Conservation (phyloP, 2,888 invertebrate genomes). For the Nudaria mundana region DNA sequence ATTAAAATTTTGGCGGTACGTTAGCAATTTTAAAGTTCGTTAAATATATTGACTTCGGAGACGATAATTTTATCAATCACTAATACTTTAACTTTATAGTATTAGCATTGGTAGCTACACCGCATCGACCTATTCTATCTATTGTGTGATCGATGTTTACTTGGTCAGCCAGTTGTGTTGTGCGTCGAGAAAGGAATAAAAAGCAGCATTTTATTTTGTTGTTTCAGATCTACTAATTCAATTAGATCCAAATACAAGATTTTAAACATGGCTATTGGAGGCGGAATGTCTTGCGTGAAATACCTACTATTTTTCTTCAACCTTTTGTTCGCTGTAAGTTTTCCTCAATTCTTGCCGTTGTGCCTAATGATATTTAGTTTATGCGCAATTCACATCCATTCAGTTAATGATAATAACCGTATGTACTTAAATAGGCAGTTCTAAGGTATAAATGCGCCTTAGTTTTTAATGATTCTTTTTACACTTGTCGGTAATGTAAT, state of each 20-base stretch:
- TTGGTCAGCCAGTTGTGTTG: slow-evolving; percentile 15
- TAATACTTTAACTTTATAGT: too few relatives aligned
- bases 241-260: slow-evolving; percentile 48
- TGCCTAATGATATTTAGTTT: too few relatives aligned
- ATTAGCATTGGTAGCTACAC: too few relatives aligned
- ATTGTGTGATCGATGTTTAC: slow-evolving; percentile 61
- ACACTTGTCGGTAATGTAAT: too few relatives aligned
- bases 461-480: too few relatives aligned
- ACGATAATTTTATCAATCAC: too few relatives aligned
- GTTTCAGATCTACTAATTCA: slow-evolving; percentile 56
- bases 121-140: too few relatives aligned
- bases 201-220: slow-evolving; percentile 47
- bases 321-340: slow-evolving; percentile 91
- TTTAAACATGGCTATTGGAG: slow-evolving; percentile 85
- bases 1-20: slow-evolving; percentile 39
- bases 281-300: slow-evolving; percentile 93
- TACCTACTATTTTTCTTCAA: slow-evolving; percentile 94
- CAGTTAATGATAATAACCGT: too few relatives aligned
- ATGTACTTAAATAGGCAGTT: too few relatives aligned
- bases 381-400: too few relatives aligned
- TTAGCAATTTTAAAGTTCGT: slow-evolving; percentile 24
- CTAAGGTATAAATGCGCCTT: too few relatives aligned
- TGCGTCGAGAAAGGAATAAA: slow-evolving; percentile 34
- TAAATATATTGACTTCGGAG: neutral
- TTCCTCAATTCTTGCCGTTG: slow-evolving; percentile 5